Evolutionary conservation across 1,140 invertebrate genomes (phyloP), one percentile per base, ranked within the genome.

Genomic region (Condylostylus longicornis): DNA sequence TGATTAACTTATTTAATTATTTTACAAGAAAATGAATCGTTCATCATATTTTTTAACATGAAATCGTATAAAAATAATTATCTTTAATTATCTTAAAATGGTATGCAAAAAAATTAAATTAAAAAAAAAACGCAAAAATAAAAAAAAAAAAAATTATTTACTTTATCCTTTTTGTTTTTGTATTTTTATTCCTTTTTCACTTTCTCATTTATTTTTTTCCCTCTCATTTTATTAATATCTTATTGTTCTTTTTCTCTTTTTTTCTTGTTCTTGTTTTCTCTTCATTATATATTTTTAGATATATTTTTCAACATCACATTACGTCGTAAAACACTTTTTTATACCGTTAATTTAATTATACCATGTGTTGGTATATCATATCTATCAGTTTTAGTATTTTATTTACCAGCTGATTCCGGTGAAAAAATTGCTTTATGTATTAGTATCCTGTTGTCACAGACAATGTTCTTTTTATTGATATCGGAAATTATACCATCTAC

Each of bases 361-460:
- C 89, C 88, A 0, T 91, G 85, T 50, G 88, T 95, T 3, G 86
- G 87, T 30, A 91, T 94, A 41, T 89, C 84, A 2, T 90, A 87
- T 53, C 65, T 91, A 3, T 89, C 86, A 4, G 81, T 91, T 2
- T 59, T 93, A 22, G 95, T 98, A 0, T 99, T 99, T 60, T 98
- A 98, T 56, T 63, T 99, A 31, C 96, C 96, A 23, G 95, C 93
- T 0, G 94, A 98, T 62, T 95, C 90, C 4, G 93, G 95, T 4
- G 95, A 99, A 58, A 98, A 99, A 61, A 89, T 98, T 41, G 91
- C 91, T 1, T 72, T 99, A 2, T 96, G 91, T 61, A 98, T 99
- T 48, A 96, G 91, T 46, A 98, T 99, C 50, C 72, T 99, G 1
- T 75, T 99, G 13, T 98, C 96, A 1, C 84, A 98, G 58, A 98